Conservation (phyloP, 2,113 vertebrate species). For the Ciconia stormi region DNA sequence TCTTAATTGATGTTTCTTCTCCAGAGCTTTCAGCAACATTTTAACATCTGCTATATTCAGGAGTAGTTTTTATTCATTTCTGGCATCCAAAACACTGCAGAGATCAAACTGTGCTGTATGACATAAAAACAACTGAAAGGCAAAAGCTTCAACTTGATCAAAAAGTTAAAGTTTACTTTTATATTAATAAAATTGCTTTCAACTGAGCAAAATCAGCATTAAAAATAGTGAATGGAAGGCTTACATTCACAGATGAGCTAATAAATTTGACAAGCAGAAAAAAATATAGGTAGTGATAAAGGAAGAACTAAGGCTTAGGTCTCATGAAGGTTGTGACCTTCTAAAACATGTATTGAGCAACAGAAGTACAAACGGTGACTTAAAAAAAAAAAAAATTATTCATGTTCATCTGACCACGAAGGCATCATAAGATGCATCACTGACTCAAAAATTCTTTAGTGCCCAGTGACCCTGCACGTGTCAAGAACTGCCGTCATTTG, state of each 20-base stretch:
- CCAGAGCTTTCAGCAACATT: neutral
- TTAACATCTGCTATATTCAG: constrained; percentile 1
- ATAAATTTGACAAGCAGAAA: neutral
- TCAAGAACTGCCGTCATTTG: neutral
- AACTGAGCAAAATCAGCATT: neutral
- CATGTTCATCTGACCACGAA: neutral
- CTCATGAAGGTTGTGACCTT: neutral
- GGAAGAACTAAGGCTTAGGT: neutral
- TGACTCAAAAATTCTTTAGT: neutral
- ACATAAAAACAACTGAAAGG: neutral
- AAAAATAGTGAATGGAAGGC: neutral
- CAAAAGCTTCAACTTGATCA: neutral
- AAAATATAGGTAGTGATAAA: neutral
- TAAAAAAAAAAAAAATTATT: neutral
- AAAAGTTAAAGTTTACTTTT: neutral
- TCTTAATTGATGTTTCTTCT: constrained; percentile 6
- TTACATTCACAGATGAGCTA: neutral
- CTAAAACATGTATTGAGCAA: fast-evolving
- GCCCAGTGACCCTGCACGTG: neutral
- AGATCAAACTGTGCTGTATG: neutral
- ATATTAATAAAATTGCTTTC: neutral
- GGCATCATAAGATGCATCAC: neutral
- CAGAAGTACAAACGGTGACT: neutral
- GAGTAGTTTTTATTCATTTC: neutral
- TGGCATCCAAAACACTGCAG: neutral